Conservation (phyloP, 2,888 invertebrate species). For the Pachymerium ferrugineum region DNA sequence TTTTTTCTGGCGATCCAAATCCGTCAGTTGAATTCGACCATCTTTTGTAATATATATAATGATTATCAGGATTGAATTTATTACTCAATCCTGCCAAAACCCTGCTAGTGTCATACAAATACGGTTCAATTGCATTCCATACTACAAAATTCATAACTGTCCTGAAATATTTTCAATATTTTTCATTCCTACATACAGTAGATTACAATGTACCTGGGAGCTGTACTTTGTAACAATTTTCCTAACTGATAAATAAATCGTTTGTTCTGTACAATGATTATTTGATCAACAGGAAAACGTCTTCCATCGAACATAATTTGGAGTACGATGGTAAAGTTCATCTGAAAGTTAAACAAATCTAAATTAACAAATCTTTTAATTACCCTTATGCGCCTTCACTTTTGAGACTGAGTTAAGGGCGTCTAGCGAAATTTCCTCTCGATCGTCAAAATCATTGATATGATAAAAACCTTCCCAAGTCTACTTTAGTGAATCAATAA, state of each 20-base stretch:
- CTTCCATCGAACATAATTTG: not conserved
- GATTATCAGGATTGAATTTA: not conserved
- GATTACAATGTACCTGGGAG: not conserved
- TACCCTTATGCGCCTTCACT: not conserved
- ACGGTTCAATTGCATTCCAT: not conserved
- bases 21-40: not conserved
- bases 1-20: not conserved
- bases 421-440: not conserved
- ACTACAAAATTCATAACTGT: not conserved
- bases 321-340: not conserved
- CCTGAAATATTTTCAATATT: not conserved
- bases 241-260: not conserved
- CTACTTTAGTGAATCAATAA: not conserved
- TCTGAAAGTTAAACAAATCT: too few species aligned
- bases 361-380: too few species aligned
- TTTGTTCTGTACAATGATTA: not conserved
- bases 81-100: not conserved
- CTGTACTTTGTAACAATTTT: not conserved
- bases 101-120: not conserved
- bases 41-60: not conserved
- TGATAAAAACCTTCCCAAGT: not conserved
- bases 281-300: not conserved
- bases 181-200: not conserved
- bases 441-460: not conserved
- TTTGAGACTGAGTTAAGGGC: not conserved